Percentiles rank a stretch among this genome's conserved stretches.
phyloP scores from a whole-genome alignment of 2,888 invertebrate species.

The Tetragonula carbonaria region DNA sequence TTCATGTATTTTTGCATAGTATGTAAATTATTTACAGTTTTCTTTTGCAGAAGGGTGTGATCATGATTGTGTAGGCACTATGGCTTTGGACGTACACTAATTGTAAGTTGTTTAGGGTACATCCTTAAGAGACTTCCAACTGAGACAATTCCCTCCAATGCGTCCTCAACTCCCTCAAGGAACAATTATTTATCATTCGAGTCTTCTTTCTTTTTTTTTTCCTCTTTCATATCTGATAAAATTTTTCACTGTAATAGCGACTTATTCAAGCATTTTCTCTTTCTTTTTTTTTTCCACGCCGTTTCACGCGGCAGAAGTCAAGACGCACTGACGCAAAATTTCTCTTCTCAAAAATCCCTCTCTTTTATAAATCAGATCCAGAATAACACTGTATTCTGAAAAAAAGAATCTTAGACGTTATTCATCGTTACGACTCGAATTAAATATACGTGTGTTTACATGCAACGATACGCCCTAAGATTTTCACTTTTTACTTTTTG shows the following conservation, averaged over 20 bases:
- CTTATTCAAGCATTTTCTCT: not conserved
- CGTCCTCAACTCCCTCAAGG: constrained; percentile 61
- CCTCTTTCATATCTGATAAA: not conserved
- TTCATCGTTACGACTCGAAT: constrained; percentile 73
- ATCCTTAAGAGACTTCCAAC: constrained; percentile 80
- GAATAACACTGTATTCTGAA: constrained; percentile 79
- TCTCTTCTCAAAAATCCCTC: constrained; percentile 71
- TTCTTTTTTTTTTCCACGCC: not conserved
- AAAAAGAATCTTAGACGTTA: constrained; percentile 78
- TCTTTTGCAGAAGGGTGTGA: constrained; percentile 79
- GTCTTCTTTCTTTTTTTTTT: not conserved
- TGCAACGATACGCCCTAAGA: constrained; percentile 76
- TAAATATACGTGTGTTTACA: constrained; percentile 79
- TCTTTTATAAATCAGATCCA: constrained; percentile 75
- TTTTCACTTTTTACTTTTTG: constrained; percentile 9
- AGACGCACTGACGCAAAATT: constrained; percentile 54
- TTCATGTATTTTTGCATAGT: constrained; percentile 60
- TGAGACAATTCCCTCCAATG: constrained; percentile 67
- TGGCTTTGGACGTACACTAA: constrained; percentile 83
- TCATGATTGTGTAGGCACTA: constrained; percentile 83
- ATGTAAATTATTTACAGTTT: constrained; percentile 83
- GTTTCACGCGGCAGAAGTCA: constrained; percentile 41
- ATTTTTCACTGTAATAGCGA: not conserved
- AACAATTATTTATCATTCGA: constrained; percentile 41
- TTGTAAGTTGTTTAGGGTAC: constrained; percentile 81